Conservation (phyloP, 2,113 vertebrate genomes). For the Emydocephalus ijimae region DNA sequence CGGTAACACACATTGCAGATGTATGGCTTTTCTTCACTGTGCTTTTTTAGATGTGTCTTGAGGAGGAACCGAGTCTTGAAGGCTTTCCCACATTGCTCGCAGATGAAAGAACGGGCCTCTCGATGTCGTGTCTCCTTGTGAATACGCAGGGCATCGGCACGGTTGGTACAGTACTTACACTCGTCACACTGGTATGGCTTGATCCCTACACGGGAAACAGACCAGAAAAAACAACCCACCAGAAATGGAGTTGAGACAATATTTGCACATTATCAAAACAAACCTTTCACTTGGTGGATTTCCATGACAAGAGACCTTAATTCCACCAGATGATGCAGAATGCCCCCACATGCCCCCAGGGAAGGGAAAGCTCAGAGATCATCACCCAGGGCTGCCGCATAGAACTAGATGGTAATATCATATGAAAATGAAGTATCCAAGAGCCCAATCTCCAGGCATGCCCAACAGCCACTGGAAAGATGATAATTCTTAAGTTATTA, state of each 20-base stretch:
- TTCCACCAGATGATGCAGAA: neutral
- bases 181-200: slow-evolving; percentile 86
- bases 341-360: neutral
- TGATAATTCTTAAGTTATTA: neutral
- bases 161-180: slow-evolving; percentile 91
- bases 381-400: neutral
- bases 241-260: neutral
- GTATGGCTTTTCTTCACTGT: slow-evolving; percentile 86
- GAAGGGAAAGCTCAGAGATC: neutral
- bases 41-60: slow-evolving; percentile 91
- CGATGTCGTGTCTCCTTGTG: slow-evolving; percentile 88
- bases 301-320: neutral
- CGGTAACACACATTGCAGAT: slow-evolving; percentile 82
- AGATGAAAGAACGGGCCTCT: slow-evolving; percentile 86
- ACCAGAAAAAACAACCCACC: neutral
- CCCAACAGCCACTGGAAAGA: neutral
- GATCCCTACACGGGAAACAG: slow-evolving; percentile 69
- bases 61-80: slow-evolving; percentile 95
- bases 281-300: neutral
- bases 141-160: slow-evolving; percentile 85
- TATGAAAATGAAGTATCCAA: neutral
- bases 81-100: slow-evolving; percentile 94
- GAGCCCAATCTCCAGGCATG: neutral
- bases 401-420: neutral
- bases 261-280: neutral